Conservation (phyloP, 2,888 invertebrate species). For the Lepetodrilus schrolli region DNA sequence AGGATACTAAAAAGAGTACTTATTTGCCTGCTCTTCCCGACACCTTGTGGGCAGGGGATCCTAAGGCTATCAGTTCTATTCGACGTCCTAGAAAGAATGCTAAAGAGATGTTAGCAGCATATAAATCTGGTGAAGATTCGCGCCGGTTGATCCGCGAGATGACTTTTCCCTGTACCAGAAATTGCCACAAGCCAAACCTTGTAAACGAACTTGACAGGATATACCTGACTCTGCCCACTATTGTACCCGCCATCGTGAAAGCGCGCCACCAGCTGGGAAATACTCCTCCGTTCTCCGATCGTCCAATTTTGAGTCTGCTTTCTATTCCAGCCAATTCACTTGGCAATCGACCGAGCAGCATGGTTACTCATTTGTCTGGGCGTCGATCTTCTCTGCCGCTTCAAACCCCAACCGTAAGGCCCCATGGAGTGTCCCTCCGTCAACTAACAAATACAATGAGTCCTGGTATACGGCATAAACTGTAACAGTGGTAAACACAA, state of each 20-base stretch:
- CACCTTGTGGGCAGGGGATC: conserved; percentile 39
- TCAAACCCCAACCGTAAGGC: not conserved
- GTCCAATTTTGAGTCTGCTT: not conserved
- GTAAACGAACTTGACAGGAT: conserved; percentile 43
- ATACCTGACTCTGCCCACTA: conserved; percentile 43
- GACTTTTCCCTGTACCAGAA: conserved; percentile 34
- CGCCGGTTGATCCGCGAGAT: conserved; percentile 37
- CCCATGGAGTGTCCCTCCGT: not conserved
- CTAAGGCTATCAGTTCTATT: conserved; percentile 41
- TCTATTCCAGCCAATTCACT: not conserved
- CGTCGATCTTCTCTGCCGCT: not conserved
- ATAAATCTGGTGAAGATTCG: conserved; percentile 46
- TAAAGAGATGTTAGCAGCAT: conserved; percentile 37
- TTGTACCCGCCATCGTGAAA: conserved; percentile 40
- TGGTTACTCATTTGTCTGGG: not conserved
- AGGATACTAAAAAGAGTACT: not conserved
- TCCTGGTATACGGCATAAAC: too few species aligned
- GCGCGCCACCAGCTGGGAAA: conserved; percentile 15
- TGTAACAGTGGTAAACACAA: too few species aligned
- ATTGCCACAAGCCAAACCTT: conserved; percentile 39
- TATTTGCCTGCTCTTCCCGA: not conserved
- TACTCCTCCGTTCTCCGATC: not conserved
- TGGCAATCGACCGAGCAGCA: not conserved
- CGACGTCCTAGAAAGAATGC: conserved; percentile 37
- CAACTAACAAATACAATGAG: too few species aligned